Evolutionary conservation across 2,888 invertebrate species (phyloP).

Genomic region (Mesoligia furuncula): DNA sequence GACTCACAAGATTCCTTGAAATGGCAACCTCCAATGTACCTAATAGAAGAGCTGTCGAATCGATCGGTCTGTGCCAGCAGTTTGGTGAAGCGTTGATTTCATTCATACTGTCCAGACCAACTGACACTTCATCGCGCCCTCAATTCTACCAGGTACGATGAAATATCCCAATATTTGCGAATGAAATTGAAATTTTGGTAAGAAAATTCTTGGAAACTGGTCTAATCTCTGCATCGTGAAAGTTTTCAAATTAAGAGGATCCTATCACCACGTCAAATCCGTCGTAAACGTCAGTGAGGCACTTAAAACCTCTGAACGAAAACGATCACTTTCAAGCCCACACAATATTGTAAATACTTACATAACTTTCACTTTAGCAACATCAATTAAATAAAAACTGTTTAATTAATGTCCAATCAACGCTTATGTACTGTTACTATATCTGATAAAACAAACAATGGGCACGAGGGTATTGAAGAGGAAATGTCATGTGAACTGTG

Average conservation of each 20-base stretch:
- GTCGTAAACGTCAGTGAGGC: slow-evolving; percentile 23
- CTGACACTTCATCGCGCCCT: slow-evolving; percentile 1
- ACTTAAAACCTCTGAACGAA: slow-evolving; percentile 51
- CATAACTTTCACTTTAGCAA: slow-evolving; percentile 47
- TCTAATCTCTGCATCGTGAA: slow-evolving; percentile 6
- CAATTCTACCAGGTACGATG: neutral
- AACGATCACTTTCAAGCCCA: slow-evolving; percentile 49
- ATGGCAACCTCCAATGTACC: neutral
- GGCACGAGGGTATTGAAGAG: slow-evolving; percentile 63
- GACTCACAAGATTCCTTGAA: neutral
- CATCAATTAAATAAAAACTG: slow-evolving; percentile 35
- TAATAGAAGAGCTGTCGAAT: slow-evolving; percentile 13
- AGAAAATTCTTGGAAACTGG: neutral
- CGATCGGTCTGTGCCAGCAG: slow-evolving; percentile 4
- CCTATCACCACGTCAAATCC: slow-evolving; percentile 25
- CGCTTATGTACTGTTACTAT: slow-evolving; percentile 44
- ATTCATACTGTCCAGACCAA: neutral
- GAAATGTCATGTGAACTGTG: slow-evolving; percentile 66
- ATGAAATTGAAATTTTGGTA: neutral
- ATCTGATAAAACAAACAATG: slow-evolving; percentile 57
- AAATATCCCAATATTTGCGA: neutral
- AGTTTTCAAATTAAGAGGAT: slow-evolving; percentile 31
- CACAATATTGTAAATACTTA: slow-evolving; percentile 47
- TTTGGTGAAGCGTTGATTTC: neutral
- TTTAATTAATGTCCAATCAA: slow-evolving; percentile 44